Conservation (phyloP, 2,113 vertebrate genomes). For the Myanophis thanlyinensis region DNA sequence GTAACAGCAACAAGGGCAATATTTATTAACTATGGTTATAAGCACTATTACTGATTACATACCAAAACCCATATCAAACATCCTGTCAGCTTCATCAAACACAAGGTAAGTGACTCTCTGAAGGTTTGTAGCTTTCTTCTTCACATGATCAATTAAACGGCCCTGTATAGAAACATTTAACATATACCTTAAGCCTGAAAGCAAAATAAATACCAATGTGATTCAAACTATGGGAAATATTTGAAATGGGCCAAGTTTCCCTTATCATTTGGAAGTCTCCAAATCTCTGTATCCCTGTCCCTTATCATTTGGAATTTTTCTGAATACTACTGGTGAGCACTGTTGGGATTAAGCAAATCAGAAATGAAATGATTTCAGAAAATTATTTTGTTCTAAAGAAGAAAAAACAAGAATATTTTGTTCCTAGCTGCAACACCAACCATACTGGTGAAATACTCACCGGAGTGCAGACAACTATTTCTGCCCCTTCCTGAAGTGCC, state of each 20-base stretch:
- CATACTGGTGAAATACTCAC: slow-evolving; percentile 70
- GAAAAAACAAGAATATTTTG: rapidly evolving
- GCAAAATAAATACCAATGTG: not conserved
- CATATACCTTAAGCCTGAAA: slow-evolving; percentile 9
- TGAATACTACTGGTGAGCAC: not conserved
- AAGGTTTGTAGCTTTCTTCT: slow-evolving; percentile 98
- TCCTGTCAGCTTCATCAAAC: slow-evolving; percentile 98
- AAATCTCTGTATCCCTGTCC: too few species aligned
- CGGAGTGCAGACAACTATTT: slow-evolving; percentile 99
- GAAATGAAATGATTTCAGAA: not conserved
- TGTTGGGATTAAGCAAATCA: not conserved
- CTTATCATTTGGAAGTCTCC: not conserved
- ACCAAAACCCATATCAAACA: slow-evolving; percentile 99
- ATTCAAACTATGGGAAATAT: not conserved
- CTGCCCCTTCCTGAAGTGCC: slow-evolving; percentile 96
- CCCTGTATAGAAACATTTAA: slow-evolving; percentile 73
- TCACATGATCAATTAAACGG: slow-evolving; percentile 97
- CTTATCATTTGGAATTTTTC: not conserved
- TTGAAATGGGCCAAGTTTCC: not conserved
- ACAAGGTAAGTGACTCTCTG: slow-evolving; percentile 96
- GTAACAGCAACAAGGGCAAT: not conserved
- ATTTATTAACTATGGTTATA: not conserved
- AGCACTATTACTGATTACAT: slow-evolving; percentile 45
- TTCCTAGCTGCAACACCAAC: not conserved
- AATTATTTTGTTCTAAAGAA: not conserved